phyloP scores from a whole-genome alignment of 2,888 invertebrate species.

The Pandemis heparana region DNA sequence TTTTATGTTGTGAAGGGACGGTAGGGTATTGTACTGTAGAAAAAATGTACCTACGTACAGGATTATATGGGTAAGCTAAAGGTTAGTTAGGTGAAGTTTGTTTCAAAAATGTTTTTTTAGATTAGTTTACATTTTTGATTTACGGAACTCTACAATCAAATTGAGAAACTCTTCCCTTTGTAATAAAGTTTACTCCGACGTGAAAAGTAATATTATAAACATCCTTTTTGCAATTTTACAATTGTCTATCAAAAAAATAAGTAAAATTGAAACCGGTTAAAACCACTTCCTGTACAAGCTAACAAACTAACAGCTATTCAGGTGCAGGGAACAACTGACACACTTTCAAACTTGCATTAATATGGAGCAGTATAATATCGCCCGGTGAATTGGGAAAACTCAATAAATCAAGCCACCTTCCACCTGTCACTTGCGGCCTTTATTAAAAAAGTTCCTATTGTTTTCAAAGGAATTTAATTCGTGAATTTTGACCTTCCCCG shows the following conservation, averaged over 20 bases:
- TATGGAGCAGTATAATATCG: conserved; percentile 50
- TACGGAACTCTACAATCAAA: no score
- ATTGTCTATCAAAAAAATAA: no score
- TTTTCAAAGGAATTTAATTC: conserved; percentile 64
- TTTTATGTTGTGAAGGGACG: conserved; percentile 14
- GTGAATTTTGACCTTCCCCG: conserved; percentile 57
- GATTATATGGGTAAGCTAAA: no score
- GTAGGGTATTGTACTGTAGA: background rate
- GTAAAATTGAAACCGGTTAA: background rate
- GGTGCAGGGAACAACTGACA: conserved; percentile 19
- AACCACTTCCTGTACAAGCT: background rate
- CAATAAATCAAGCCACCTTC: conserved; percentile 69
- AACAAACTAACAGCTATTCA: background rate
- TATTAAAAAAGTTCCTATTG: conserved; percentile 78
- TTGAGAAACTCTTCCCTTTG: no score
- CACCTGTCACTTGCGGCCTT: conserved; percentile 71
- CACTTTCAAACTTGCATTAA: conserved; percentile 40
- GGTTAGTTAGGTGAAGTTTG: no score
- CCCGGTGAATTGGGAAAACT: conserved; percentile 62
- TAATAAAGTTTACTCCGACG: no score
- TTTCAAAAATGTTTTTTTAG: no score
- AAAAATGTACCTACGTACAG: background rate
- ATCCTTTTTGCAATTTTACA: no score
- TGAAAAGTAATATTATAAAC: no score
- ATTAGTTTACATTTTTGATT: no score